phyloP scores from a whole-genome alignment of 2,797 vertebrate genomes.

The Chaunax sp. region DNA sequence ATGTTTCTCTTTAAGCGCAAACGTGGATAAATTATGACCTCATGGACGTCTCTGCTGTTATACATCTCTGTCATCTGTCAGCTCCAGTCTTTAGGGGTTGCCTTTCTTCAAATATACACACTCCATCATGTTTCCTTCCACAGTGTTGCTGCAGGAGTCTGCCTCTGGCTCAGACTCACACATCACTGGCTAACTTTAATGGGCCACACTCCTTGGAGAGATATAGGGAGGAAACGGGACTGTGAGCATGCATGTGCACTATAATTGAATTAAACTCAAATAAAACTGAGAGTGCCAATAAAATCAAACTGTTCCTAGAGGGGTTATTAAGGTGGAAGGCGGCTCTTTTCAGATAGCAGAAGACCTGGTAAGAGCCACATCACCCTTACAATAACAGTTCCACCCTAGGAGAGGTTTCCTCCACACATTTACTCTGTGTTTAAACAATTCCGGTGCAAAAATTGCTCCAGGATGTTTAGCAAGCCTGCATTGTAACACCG shows the following conservation, averaged over 20 bases:
- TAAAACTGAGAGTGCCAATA: constrained; percentile 43
- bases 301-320: constrained; percentile 53
- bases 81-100: constrained; percentile 13
- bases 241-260: constrained; percentile 7
- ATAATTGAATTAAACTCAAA: constrained; percentile 59
- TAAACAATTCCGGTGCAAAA: background rate
- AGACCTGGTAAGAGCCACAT: constrained; percentile 25
- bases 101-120: constrained; percentile 45
- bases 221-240: background rate
- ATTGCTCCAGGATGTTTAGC: no score
- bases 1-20: no score
- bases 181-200: constrained; percentile 39
- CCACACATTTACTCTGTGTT: background rate
- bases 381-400: constrained; percentile 14
- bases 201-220: constrained; percentile 19
- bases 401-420: constrained; percentile 14
- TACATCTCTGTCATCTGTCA: constrained; percentile 62
- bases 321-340: constrained; percentile 30
- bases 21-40: constrained; percentile 46
- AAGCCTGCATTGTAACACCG: no score
- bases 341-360: constrained; percentile 24
- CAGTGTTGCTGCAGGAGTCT: constrained; percentile 9
- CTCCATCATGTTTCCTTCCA: constrained; percentile 41
- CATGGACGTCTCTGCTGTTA: constrained; percentile 57
- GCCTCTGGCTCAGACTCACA: constrained; percentile 37